Evolutionary conservation across 2,888 invertebrate genomes (phyloP), one percentile per base, ranked within the genome.

Genomic region (Pyrrhosoma nymphula): DNA sequence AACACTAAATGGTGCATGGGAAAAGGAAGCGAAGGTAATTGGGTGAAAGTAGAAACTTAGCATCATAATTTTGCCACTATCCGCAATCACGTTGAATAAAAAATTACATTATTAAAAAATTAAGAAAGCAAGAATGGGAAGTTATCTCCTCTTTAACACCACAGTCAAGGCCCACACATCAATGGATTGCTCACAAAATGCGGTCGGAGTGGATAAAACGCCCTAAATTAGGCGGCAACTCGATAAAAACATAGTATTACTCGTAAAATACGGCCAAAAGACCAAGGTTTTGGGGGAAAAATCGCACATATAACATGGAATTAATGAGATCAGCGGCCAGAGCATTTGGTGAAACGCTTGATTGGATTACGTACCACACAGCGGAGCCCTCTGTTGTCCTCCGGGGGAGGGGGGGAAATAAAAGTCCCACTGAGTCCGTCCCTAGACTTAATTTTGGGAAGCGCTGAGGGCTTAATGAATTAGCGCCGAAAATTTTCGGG

Each of bases 331-430:
- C 82, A 82, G 82, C 82, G 35, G 16, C 82, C 82, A 12, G 35
- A 82, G 30, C 30, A 82, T 30, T 82, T 82, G 30, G 82, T n/a
- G 35, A 82, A 82, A 82, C 82, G 82, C 82, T 82, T 82, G 82
- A 82, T 82, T 82, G n/a, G 35, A 82, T 82, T 82, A 82, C 12
- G 30, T 1, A 82, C 82, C 82, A 18, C 82, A 82, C 35, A 35
- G 35, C 16, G 30, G 82, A 35, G 35, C 82, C 82, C 35, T 82
- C 82, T 82, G 82, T 35, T 14, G 82, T 18, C 18, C 35, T 35
- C 12, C 82, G 2, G 12, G 12, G 69, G n/a, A 14, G 16, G 69
- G n/a, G 35, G 16, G 2, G 35, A 82, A 82, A 69, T 69, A n/a
- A 35, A 82, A 30, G 35, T 82, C 35, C 35, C 82, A 82, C 82